phyloP scores from a whole-genome alignment of 1,140 invertebrate species.

The Hyposmocoma kahamanoa region DNA sequence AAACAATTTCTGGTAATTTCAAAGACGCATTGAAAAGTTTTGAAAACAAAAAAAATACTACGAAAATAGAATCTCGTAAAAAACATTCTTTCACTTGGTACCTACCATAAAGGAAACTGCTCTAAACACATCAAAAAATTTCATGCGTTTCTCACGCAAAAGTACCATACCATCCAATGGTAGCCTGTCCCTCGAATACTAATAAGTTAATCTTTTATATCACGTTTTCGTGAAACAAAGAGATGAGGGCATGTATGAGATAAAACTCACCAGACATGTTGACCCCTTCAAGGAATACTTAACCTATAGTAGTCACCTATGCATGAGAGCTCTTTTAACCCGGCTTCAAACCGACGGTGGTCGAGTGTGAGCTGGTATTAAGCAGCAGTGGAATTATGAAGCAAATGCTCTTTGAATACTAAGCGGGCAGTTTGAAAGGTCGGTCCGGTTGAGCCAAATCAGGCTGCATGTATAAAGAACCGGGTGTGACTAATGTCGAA shows the following conservation, averaged over 20 bases:
- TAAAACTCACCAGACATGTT: conserved; percentile 33
- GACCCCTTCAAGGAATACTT: too few species aligned
- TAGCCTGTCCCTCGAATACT: conserved; percentile 46
- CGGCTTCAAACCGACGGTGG: conserved; percentile 28
- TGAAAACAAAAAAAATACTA: too few species aligned
- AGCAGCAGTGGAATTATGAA: conserved; percentile 62
- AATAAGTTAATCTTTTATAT: conserved; percentile 71
- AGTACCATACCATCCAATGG: conserved; percentile 24
- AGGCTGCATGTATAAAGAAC: conserved; percentile 26
- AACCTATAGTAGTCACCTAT: too few species aligned
- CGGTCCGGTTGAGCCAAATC: conserved; percentile 28
- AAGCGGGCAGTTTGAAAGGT: conserved; percentile 38
- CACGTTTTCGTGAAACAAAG: conserved; percentile 64
- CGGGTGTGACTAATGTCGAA: conserved; percentile 28
- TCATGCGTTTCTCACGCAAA: conserved; percentile 19
- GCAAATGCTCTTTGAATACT: conserved; percentile 59
- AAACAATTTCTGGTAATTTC: too few species aligned
- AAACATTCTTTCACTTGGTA: too few species aligned
- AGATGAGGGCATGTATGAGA: conserved; percentile 46
- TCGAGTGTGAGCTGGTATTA: conserved; percentile 52
- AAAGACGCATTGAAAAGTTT: too few species aligned
- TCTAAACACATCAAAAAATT: background rate
- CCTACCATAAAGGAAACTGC: background rate
- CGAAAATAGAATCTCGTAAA: too few species aligned
- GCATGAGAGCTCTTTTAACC: conserved; percentile 15